These are phyloP conservation scores for Smutsia temminckii DNA, from an alignment of 2,797 vertebrate genomes.

Conservation along the genomic window DNA sequence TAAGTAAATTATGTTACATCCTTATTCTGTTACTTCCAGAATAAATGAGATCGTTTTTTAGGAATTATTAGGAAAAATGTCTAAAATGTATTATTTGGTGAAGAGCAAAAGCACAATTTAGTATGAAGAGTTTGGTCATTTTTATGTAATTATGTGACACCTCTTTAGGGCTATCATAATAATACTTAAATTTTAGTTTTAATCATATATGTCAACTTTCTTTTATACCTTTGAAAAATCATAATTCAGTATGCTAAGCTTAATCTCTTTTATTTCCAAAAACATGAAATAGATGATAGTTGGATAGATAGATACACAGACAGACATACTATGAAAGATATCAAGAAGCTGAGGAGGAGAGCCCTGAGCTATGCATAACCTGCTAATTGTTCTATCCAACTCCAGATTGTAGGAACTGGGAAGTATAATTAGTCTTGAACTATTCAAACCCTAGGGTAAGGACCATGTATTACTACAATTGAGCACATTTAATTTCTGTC, in stretches of 20 bases:
- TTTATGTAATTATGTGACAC: not conserved
- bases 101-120: not conserved
- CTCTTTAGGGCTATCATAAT: not conserved
- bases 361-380: not conserved
- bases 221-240: not conserved
- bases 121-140: not conserved
- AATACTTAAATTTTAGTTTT: not conserved
- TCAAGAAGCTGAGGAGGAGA: not conserved
- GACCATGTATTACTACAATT: not conserved
- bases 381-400: not conserved
- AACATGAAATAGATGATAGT: not conserved
- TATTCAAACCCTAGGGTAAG: not conserved
- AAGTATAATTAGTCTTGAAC: not conserved
- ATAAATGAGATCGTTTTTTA: not conserved
- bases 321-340: not conserved
- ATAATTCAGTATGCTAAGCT: not conserved
- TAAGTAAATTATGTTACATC: not conserved
- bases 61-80: not conserved
- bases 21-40: not conserved
- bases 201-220: not conserved
- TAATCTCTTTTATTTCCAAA: not conserved
- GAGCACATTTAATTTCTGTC: not conserved
- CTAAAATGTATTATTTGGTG: not conserved
- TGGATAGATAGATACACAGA: not conserved
- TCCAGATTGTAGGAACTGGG: not conserved